Conservation (phyloP, 2,797 vertebrate genomes). For the Lagorchestes hirsutus region DNA sequence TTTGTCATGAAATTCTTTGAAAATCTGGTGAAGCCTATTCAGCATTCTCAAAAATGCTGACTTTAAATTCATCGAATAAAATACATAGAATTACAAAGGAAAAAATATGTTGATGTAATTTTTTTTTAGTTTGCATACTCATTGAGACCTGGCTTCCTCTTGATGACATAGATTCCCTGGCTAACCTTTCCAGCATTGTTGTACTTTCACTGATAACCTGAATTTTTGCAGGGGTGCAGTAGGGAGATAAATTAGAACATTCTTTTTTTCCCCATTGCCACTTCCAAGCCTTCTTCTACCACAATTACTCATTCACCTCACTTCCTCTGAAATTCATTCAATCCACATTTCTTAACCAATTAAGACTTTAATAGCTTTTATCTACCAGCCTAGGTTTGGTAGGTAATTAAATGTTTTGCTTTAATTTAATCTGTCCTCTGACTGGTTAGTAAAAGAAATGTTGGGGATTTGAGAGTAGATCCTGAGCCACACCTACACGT, state of each 20-base stretch:
- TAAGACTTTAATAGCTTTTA: background rate
- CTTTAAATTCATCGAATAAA: background rate
- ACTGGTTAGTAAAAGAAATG: background rate
- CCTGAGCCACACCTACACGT: background rate
- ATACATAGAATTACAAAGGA: background rate
- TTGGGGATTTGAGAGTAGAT: background rate
- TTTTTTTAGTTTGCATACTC: background rate
- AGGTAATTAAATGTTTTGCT: background rate
- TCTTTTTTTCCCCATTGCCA: background rate
- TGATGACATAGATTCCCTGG: background rate
- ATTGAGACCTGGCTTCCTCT: background rate
- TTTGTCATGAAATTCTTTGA: background rate
- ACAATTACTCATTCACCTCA: background rate
- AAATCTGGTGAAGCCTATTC: background rate
- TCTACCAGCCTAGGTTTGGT: background rate
- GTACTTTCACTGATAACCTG: background rate
- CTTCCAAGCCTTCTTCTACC: background rate
- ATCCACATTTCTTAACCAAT: background rate
- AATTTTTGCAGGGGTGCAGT: background rate
- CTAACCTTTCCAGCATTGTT: too few species aligned
- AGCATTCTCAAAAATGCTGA: background rate
- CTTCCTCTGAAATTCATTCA: background rate
- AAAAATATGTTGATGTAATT: background rate
- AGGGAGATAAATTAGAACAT: background rate
- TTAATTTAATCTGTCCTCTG: too few species aligned